Percentiles rank a stretch among this genome's conserved stretches.
Conservation (phyloP, 2,113 vertebrate genomes). For the Callopanchax toddi region DNA sequence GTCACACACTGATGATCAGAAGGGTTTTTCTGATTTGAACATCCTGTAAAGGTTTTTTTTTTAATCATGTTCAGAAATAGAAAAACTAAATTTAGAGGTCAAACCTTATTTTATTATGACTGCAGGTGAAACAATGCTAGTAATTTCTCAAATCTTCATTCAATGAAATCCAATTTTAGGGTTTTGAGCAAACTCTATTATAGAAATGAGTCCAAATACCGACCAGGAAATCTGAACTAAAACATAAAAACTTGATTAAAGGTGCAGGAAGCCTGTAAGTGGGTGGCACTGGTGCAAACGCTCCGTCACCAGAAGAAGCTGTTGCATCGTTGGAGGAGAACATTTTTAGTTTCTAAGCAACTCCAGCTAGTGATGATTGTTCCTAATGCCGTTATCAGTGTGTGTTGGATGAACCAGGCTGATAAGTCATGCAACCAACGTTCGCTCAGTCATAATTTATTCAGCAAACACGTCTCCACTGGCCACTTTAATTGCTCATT, state of each 20-base stretch:
- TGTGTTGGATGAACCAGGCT: conserved; percentile 1
- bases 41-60: too few species aligned
- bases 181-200: too few species aligned
- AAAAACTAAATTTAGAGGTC: too few species aligned
- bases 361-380: neutral
- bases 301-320: neutral
- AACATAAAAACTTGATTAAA: neutral
- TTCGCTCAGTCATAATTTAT: conserved; percentile 45
- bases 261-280: neutral
- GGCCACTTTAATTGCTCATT: conserved; percentile 2
- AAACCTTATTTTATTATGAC: too few species aligned
- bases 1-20: too few species aligned
- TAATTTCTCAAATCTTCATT: too few species aligned
- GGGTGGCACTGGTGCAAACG: neutral
- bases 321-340: neutral
- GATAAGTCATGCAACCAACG: conserved; percentile 18
- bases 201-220: too few species aligned
- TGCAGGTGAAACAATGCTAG: too few species aligned
- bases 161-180: too few species aligned
- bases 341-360: conserved; percentile 1
- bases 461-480: conserved; percentile 34
- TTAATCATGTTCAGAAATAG: too few species aligned
- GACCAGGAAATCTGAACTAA: too few species aligned
- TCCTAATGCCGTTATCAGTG: neutral
- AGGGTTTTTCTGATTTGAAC: too few species aligned